Conservation (phyloP, 2,797 vertebrate genomes). For the Xyrichtys novacula region DNA sequence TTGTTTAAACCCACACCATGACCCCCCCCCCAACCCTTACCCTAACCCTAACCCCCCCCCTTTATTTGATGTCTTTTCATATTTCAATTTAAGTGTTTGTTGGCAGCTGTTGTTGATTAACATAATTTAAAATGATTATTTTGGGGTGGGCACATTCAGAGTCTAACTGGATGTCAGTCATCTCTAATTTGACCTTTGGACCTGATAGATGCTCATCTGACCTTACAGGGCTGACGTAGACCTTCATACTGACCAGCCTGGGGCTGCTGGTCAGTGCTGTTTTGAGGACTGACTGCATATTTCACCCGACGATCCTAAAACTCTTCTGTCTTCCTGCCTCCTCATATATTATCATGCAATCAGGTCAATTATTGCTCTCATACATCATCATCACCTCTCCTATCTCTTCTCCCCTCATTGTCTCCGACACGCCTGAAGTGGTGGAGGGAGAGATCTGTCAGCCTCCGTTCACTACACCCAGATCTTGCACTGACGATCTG, state of each 20-base stretch:
- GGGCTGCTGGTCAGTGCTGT: not conserved
- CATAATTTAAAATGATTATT: no score
- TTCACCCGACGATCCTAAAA: not conserved
- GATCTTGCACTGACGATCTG: constrained; percentile 31
- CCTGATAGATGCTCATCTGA: no score
- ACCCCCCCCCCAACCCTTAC: no score
- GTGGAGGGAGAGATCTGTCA: constrained; percentile 41
- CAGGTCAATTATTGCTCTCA: constrained; percentile 49
- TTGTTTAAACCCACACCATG: no score
- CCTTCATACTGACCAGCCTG: not conserved
- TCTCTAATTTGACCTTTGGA: no score
- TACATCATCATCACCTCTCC: constrained; percentile 48
- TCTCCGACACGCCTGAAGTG: constrained; percentile 41
- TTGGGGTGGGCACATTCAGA: no score
- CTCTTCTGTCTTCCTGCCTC: not conserved
- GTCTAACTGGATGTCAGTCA: no score
- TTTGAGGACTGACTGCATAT: not conserved
- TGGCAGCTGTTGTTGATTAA: no score
- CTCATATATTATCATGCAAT: constrained; percentile 35
- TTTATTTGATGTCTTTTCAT: no score
- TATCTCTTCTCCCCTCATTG: constrained; percentile 20
- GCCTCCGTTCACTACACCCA: constrained; percentile 10
- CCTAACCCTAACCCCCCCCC: no score
- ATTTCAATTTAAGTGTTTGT: no score
- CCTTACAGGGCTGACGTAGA: not conserved